Base-by-base conservation (phyloP, 2,888 invertebrate genomes). In the Tethea ocularis region DNA sequence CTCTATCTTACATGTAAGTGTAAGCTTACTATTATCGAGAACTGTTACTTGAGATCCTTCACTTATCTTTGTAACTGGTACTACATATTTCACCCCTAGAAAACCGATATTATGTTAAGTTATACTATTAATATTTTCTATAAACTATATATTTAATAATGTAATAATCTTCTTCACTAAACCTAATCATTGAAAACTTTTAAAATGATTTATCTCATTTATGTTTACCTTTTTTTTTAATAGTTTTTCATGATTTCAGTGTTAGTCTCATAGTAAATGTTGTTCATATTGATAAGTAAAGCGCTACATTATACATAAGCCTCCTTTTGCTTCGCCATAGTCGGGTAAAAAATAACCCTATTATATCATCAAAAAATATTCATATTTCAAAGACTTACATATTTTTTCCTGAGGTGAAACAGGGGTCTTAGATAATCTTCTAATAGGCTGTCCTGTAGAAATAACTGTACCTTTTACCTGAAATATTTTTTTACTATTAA, bases 1-100 rank as follows among this genome's bases (percentile, higher is more conserved):
- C 15, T 52, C 59, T 8, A 68, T 64, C 55, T 61, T 61, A 36
- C 72, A 72, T 1, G 66, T 67, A 10, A 71, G 29, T 1, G 22
- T 7, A 36, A 69, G 54, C 1, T 38, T 29, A 23, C 59, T 56
- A 20, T 56, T 58, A 22, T 58, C 67, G 7, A 60, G 53, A 7
- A 67, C 61, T 17, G 56, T 20, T 0, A 57, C 13, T 59, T 20
- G 57, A 52, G 53, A 13, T 13, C 53, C 53, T 53, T 53, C 53
- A 17, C 24, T 6, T 29, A 53, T 53, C 1, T 3, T 53, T 3
- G 17, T 10, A 20, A 33, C 20, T 11, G 53, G 53, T 11, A 11
- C 10, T 5, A 10, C 33, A 20, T 33, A 20, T 33, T 20, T 13
- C 2, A 53, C 24, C 17, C 26, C 17, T 52, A 15, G 29, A 29